Conservation (phyloP, 2,888 invertebrate species). For the Acanthosoma haemorrhoidale region DNA sequence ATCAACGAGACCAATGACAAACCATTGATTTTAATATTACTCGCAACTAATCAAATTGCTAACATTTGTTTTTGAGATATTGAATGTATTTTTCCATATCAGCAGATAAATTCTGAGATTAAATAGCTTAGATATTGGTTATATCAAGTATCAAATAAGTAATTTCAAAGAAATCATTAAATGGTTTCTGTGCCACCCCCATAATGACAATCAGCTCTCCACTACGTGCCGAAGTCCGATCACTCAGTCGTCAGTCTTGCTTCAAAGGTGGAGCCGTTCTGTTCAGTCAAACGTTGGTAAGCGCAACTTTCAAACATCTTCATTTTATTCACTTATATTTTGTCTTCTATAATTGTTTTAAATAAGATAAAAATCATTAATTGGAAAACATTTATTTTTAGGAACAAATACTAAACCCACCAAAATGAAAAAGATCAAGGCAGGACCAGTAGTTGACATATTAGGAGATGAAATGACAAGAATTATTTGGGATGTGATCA, state of each 20-base stretch:
- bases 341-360: not conserved
- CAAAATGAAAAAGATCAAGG: slow-evolving; percentile 45
- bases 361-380: not conserved
- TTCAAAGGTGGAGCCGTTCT: not conserved
- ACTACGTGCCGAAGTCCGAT: not conserved
- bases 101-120: too few relatives aligned
- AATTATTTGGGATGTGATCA: slow-evolving; percentile 97
- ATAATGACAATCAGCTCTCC: not conserved
- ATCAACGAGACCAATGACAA: too few relatives aligned
- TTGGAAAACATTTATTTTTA: not conserved
- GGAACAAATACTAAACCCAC: not conserved
- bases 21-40: too few relatives aligned
- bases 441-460: slow-evolving; percentile 85
- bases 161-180: not conserved
- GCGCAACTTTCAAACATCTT: not conserved
- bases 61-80: too few relatives aligned
- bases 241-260: not conserved
- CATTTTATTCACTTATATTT: not conserved
- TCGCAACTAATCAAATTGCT: too few relatives aligned
- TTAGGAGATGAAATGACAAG: slow-evolving; percentile 96
- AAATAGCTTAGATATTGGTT: too few relatives aligned
- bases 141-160: too few relatives aligned
- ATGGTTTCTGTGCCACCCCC: not conserved
- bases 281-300: not conserved
- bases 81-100: too few relatives aligned